A percentile compares a stretch with the other conserved stretches of the same genome.
Conservation (phyloP, 2,113 vertebrate genomes). For the Amazona vittata region DNA sequence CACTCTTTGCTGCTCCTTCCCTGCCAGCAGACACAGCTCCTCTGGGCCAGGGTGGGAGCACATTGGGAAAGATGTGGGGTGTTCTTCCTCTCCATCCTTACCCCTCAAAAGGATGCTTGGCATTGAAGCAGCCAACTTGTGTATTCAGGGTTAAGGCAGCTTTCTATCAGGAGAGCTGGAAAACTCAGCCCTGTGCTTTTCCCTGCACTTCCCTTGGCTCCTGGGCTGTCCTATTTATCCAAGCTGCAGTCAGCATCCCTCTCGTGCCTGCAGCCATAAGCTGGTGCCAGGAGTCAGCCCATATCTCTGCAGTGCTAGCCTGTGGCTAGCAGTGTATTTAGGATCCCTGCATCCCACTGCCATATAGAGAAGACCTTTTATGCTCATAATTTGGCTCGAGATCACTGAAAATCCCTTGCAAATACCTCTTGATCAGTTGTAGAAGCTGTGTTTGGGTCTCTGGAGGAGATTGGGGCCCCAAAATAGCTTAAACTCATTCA, state of each 20-base stretch:
- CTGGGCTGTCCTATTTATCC: slow-evolving; percentile 38
- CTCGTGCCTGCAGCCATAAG: slow-evolving; percentile 17
- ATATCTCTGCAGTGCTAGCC: not conserved
- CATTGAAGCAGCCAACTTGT: not conserved
- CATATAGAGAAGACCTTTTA: fast-evolving
- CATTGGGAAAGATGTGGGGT: not conserved
- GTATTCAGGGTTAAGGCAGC: not conserved
- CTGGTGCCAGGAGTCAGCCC: not conserved
- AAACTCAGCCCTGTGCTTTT: not conserved
- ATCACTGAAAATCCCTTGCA: not conserved
- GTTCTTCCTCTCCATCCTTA: not conserved
- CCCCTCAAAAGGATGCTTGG: fast-evolving
- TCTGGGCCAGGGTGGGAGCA: not conserved
- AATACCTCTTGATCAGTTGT: not conserved
- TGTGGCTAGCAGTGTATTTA: fast-evolving
- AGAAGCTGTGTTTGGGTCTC: not conserved
- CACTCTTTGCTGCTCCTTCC: not conserved
- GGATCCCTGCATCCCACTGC: not conserved
- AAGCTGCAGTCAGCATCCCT: not conserved
- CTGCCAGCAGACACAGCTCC: not conserved
- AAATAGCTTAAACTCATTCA: not conserved
- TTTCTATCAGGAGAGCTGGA: not conserved
- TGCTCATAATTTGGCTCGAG: not conserved
- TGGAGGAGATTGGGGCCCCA: not conserved
- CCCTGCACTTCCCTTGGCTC: not conserved